Conservation (phyloP, 2,113 vertebrate species). For the Pterocles burchelli region DNA sequence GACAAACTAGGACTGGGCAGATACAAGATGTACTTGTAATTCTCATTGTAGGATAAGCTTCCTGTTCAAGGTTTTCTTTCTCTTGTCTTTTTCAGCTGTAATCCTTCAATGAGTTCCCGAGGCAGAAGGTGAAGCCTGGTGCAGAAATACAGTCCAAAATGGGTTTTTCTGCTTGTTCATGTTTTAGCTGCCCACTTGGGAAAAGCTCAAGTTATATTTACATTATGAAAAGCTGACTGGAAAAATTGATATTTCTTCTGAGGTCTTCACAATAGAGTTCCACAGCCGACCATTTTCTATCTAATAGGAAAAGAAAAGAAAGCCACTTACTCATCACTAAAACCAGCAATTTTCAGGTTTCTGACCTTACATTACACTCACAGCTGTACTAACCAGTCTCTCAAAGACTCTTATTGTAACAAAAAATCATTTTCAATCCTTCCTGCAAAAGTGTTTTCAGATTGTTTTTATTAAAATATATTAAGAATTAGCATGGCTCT, state of each 20-base stretch:
- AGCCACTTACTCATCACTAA: slow-evolving; percentile 49
- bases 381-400: neutral
- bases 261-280: slow-evolving; percentile 73
- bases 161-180: slow-evolving; percentile 81
- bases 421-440: neutral
- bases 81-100: slow-evolving; percentile 55
- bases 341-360: slow-evolving; percentile 15
- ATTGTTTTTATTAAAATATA: neutral
- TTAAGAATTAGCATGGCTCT: neutral
- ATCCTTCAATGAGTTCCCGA: slow-evolving; percentile 62
- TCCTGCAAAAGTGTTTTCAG: neutral
- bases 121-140: slow-evolving; percentile 74
- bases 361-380: neutral
- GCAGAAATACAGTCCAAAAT: slow-evolving; percentile 76
- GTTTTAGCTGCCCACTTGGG: slow-evolving; percentile 75
- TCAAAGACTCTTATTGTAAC: neutral
- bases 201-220: slow-evolving; percentile 79
- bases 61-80: slow-evolving; percentile 59
- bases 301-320: slow-evolving; percentile 73
- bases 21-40: slow-evolving; percentile 89
- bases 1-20: slow-evolving; percentile 94
- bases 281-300: slow-evolving; percentile 79
- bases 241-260: slow-evolving; percentile 49
- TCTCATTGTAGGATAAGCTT: slow-evolving; percentile 88
- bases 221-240: slow-evolving; percentile 82